Evolutionary conservation across 2,797 vertebrate species (phyloP).

Genomic region (Tauraco hartlaubi): DNA sequence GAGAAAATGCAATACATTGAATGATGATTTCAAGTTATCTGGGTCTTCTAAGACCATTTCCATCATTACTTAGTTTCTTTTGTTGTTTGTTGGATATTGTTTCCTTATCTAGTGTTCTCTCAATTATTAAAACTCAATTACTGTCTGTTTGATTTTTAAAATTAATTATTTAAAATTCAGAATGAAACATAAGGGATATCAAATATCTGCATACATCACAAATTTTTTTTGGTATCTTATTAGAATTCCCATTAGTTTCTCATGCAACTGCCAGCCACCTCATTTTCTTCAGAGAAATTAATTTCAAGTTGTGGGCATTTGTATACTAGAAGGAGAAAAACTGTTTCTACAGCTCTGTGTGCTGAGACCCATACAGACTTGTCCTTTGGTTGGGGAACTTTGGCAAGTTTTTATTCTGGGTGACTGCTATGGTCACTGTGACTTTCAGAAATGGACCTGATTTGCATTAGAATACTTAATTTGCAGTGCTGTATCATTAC

Average conservation of each 20-base stretch:
- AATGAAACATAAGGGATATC: not conserved
- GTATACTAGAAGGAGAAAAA: not conserved
- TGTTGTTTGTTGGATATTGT: conserved; percentile 5
- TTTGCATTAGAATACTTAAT: conserved; percentile 48
- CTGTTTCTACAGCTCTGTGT: not conserved
- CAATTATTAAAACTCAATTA: conserved; percentile 60
- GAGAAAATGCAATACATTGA: not conserved
- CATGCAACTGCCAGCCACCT: not conserved
- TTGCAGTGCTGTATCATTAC: not conserved
- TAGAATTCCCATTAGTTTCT: conserved; percentile 32
- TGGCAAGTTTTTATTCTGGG: not conserved
- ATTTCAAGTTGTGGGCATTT: conserved; percentile 21
- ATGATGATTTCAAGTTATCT: not conserved
- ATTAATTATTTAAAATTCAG: conserved; percentile 51
- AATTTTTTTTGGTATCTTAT: not conserved
- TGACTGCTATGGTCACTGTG: not conserved
- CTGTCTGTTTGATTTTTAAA: conserved; percentile 24
- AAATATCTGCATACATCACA: not conserved
- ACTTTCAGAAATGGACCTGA: conserved; percentile 27
- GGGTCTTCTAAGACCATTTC: not conserved
- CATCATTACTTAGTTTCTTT: conserved; percentile 5
- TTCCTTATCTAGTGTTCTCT: conserved; percentile 12
- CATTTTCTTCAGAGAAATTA: not conserved
- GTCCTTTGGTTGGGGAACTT: not conserved
- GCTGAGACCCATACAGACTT: not conserved